phyloP scores from a whole-genome alignment of 1,140 invertebrate genomes.

The Cataglyphis hispanica region DNA sequence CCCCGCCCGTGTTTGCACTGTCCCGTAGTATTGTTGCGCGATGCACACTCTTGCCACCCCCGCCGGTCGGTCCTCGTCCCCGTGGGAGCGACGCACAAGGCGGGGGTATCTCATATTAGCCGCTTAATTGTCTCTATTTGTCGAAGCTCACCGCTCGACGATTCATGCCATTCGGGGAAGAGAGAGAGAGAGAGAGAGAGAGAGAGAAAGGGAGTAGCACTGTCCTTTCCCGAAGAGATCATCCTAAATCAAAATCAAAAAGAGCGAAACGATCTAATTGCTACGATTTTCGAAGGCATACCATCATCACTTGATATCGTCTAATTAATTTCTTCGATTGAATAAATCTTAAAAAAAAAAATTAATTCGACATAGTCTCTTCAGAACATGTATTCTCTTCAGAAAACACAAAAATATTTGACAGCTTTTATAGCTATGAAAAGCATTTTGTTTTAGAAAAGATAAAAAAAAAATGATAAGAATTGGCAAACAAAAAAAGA shows the following conservation, averaged over 20 bases:
- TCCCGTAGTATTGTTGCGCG: constrained; percentile 68
- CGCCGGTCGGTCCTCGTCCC: constrained; percentile 11
- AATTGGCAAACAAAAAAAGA: no score
- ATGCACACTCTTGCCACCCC: constrained; percentile 30
- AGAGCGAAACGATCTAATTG: not conserved
- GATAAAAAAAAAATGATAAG: not conserved
- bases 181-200: not conserved
- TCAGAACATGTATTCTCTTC: constrained; percentile 15
- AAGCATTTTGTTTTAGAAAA: not conserved
- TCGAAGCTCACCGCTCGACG: constrained; percentile 70
- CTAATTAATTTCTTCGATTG: not conserved
- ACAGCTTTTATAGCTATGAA: not conserved
- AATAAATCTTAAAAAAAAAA: not conserved
- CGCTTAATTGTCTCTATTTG: constrained; percentile 82
- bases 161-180: constrained; percentile 57
- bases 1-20: constrained; percentile 72
- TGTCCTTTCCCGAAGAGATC: not conserved
- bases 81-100: constrained; percentile 70
- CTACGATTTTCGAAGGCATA: not conserved
- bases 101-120: constrained; percentile 77
- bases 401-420: not conserved
- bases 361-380: not conserved
- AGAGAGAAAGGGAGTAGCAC: not conserved
- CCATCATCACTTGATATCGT: not conserved
- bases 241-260: not conserved